Conservation (phyloP, 2,113 vertebrate genomes). For the Astatotilapia flaviijosephi region DNA sequence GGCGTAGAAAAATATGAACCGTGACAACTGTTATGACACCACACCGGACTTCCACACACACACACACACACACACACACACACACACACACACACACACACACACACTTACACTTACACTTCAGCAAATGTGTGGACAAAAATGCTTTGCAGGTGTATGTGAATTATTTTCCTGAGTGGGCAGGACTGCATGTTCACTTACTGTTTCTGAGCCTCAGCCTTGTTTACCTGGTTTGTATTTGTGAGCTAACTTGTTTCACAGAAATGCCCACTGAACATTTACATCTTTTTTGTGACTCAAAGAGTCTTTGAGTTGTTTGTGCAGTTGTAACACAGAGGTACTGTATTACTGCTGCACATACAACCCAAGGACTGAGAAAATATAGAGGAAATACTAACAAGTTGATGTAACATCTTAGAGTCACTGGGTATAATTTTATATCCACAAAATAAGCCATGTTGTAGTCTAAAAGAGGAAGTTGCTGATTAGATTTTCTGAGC, state of each 20-base stretch:
- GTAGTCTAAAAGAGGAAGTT: background rate
- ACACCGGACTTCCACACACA: too few relatives aligned
- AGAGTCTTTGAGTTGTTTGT: background rate
- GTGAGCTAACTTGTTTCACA: background rate
- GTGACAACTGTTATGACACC: too few relatives aligned
- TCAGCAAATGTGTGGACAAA: background rate
- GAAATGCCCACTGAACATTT: background rate
- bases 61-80: background rate
- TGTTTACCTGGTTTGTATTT: background rate
- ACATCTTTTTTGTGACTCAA: background rate
- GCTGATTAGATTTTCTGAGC: conserved; percentile 13
- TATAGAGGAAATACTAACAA: background rate
- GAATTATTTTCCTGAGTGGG: background rate
- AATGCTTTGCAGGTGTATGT: background rate
- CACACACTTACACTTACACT: background rate
- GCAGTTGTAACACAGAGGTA: background rate
- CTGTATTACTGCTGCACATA: background rate
- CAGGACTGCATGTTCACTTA: background rate
- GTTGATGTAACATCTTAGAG: background rate
- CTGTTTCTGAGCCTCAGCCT: background rate
- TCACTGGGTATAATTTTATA: background rate
- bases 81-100: background rate
- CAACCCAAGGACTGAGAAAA: background rate
- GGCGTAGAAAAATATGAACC: too few relatives aligned
- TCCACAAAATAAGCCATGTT: background rate